phyloP scores from a whole-genome alignment of 2,797 vertebrate genomes.

The Eulemur albifrons region DNA sequence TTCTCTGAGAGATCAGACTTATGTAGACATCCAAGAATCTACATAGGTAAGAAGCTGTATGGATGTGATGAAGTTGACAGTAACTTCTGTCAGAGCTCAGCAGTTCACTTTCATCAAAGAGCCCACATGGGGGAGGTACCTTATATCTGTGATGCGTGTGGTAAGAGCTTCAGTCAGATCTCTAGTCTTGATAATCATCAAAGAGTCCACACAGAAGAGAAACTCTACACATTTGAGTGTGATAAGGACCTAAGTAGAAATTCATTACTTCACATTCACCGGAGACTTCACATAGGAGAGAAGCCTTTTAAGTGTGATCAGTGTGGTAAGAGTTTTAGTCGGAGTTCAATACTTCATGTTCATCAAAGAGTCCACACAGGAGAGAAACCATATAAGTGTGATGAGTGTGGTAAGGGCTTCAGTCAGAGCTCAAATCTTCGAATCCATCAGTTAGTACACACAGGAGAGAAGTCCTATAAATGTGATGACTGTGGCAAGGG shows the following conservation, averaged over 20 bases:
- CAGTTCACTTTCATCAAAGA: conserved; percentile 70
- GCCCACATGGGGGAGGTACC: conserved; percentile 58
- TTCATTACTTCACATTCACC: conserved; percentile 68
- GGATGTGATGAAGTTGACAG: conserved; percentile 66
- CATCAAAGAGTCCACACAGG: conserved; percentile 70
- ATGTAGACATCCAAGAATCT: conserved; percentile 67
- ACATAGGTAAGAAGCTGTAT: conserved; percentile 66
- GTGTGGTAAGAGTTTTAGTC: conserved; percentile 65
- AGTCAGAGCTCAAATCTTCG: conserved; percentile 70
- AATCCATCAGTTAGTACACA: conserved; percentile 70
- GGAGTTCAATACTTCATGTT: conserved; percentile 59
- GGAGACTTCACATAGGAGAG: conserved; percentile 69
- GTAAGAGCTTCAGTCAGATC: conserved; percentile 60
- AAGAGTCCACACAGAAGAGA: conserved; percentile 46
- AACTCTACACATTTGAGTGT: conserved; percentile 15
- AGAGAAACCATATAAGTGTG: conserved; percentile 65
- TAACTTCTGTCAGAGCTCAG: conserved; percentile 70
- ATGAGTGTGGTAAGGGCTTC: conserved; percentile 58
- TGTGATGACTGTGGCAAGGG: conserved; percentile 69
- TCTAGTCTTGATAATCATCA: conserved; percentile 53
- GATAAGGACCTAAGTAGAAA: conserved; percentile 31
- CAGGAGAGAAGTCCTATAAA: conserved; percentile 62
- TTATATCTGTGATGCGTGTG: conserved; percentile 69
- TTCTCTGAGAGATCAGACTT: conserved; percentile 67
- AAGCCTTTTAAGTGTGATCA: conserved; percentile 70